Base-by-base conservation (phyloP, 1,140 invertebrate genomes). In the Daktulosphaira vitifoliae region DNA sequence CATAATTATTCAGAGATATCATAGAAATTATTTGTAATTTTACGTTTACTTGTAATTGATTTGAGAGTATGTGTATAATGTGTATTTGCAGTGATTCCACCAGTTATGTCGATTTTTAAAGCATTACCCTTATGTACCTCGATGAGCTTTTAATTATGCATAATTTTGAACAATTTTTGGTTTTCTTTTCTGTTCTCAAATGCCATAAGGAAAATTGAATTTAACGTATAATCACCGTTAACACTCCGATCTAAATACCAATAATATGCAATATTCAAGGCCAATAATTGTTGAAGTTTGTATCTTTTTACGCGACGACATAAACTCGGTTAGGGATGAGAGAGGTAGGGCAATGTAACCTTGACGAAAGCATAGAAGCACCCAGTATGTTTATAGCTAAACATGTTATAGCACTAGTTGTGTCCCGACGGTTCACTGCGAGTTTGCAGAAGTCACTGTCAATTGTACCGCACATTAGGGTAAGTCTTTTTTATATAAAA, bases 291-390 rank as follows among this genome's bases (percentile, higher is more conserved):
- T 62, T 20, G 25, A 46, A 62, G 23, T 1, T 44, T 6, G 46
- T 62, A 29, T 46, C 8, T 62, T 62, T 46, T 44, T n/a, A 16
- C n/a, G 39, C 44, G 29, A 62, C 16, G 42, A 39, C 26, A 26
- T 62, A 25, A 62, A 44, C 54, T 62, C 29, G 16, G 54, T 20
- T 62, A 62, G 54, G 54, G 54, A 62, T 46, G 54, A 62, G 54
- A 62, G 42, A 62, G 54, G 54, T 62, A 62, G 54, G 54, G 54
- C 42, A 62, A 62, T 25, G 44, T 23, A 62, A 33, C 54, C 54
- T 62, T 62, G 54, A 62, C 13, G 16, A 62, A 62, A 62, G 54
- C 42, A 62, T 62, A 46, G 54, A 62, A 62, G 54, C 54, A 62
- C 54, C 54, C 54, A 62, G 44, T 39, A 48, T 62, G 4, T 62